Base-by-base conservation (phyloP, 2,113 vertebrate species). In the Thermophis baileyi region DNA sequence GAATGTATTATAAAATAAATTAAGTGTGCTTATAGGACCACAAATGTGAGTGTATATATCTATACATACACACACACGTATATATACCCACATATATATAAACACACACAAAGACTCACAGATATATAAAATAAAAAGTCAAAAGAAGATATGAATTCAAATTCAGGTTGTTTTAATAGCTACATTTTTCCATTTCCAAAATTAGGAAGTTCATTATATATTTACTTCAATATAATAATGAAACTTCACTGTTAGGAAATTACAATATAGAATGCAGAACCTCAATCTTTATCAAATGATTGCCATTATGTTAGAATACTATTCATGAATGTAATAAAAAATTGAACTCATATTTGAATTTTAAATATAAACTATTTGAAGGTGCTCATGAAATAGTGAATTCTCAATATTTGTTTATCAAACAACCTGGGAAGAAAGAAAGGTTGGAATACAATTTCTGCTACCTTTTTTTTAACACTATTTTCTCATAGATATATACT, bases 171-270 rank as follows among this genome's bases (percentile, higher is more conserved):
- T 94, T 69, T 90, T 54, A 94, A 93, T 94, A 93, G 94, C 89
- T 74, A 53, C 54, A 92, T 87, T 85, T 54, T 3, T 93, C 94
- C 90, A 53, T 92, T 93, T 90, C 87, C 86, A 91, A 91, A 88
- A 95, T 88, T 51, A 88, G 89, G 53, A 63, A 88, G n/a, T 24
- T 0, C 89, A 87, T 49, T 22, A 30, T 40, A 89, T 50, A 69
- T 44, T 55, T 90, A 63, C 57, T 63, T 93, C 16, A 8, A 53
- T 60, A 54, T 60, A 57, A 69, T 81, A 91, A 35, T 49, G 4
- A 89, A 91, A 92, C 95, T 93, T 93, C 95, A 63, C 95, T 89
- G 89, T 94, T 87, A 25, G 53, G 40, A 96, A 46, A 0, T 96
- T 94, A 16, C 14, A 69, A 18, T 69, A 94, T 93, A 92, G 87